Conservation (phyloP, 2,113 vertebrate genomes). For the Engraulis encrasicolus region DNA sequence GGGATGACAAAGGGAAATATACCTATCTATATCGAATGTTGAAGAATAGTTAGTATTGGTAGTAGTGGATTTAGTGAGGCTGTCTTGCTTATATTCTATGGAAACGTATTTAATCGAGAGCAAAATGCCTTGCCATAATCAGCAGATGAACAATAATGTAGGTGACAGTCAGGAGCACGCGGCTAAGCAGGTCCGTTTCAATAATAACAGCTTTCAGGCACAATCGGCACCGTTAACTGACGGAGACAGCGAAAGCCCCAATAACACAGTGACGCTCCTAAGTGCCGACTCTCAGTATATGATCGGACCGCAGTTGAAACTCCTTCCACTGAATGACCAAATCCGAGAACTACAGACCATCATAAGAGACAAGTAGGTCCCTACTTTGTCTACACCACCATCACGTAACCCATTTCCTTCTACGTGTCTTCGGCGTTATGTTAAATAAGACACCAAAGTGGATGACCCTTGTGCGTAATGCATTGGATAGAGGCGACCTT, state of each 20-base stretch:
- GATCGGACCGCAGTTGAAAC: constrained; percentile 76
- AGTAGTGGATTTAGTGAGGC: not conserved
- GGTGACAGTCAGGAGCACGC: constrained; percentile 46
- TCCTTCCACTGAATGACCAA: constrained; percentile 84
- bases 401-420: not conserved
- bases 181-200: constrained; percentile 66
- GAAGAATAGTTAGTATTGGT: not conserved
- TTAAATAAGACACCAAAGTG: not conserved
- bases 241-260: constrained; percentile 31
- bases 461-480: not conserved
- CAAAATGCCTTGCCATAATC: constrained; percentile 75
- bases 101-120: constrained; percentile 42
- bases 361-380: constrained; percentile 81
- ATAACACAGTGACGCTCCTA: constrained; percentile 19
- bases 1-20: not conserved
- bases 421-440: not conserved
- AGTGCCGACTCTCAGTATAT: constrained; percentile 21
- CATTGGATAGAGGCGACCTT: not conserved
- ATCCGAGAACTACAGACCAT: constrained; percentile 85
- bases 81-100: constrained; percentile 33
- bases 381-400: not conserved
- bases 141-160: constrained; percentile 53
- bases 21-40: not conserved
- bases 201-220: constrained; percentile 42
- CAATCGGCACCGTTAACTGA: constrained; percentile 36